Conservation (phyloP, 2,797 vertebrate genomes). For the Anableps anableps region DNA sequence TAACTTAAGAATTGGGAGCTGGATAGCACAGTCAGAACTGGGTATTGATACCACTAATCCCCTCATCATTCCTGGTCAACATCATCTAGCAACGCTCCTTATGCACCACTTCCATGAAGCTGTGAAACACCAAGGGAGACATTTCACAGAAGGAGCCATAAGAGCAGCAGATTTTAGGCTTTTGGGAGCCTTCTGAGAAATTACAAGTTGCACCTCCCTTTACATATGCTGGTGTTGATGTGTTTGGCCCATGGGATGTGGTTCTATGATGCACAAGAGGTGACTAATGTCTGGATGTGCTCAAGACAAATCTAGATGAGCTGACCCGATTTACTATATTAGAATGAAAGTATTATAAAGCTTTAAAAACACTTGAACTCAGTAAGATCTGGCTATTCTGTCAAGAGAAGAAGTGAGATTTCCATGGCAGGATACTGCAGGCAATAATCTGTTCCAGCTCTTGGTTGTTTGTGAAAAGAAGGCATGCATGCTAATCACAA, state of each 20-base stretch:
- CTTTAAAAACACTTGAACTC: too few relatives aligned
- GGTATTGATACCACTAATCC: background rate
- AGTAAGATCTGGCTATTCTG: background rate
- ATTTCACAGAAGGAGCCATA: background rate
- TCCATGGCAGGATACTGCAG: background rate
- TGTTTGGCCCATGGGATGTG: too few relatives aligned
- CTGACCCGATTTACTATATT: too few relatives aligned
- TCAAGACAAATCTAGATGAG: too few relatives aligned
- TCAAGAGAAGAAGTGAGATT: background rate
- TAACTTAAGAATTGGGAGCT: background rate
- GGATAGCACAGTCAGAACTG: background rate
- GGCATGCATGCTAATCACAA: background rate
- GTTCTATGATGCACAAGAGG: too few relatives aligned
- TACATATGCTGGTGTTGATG: too few relatives aligned
- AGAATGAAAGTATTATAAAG: too few relatives aligned
- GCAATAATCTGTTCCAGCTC: background rate
- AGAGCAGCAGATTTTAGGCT: background rate
- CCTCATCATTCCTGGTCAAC: background rate
- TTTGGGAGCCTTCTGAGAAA: too few relatives aligned
- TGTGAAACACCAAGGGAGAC: background rate
- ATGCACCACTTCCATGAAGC: background rate
- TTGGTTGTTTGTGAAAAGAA: background rate
- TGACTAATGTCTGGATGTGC: too few relatives aligned
- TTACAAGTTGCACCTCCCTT: too few relatives aligned
- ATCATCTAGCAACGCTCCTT: background rate